Conservation (phyloP, 2,888 invertebrate genomes). For the Lymantria dispar region DNA sequence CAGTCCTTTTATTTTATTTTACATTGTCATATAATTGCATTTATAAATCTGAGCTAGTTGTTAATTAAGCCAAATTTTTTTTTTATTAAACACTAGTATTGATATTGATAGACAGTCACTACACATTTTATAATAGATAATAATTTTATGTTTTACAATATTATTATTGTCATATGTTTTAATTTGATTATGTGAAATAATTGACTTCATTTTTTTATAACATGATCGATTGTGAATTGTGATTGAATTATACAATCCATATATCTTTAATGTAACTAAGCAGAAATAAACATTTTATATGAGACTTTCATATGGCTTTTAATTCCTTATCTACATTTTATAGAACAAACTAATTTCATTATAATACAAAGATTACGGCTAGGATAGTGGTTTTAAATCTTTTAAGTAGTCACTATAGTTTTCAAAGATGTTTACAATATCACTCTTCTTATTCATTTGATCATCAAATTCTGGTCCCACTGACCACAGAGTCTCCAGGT, state of each 20-base stretch:
- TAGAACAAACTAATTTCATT: background rate
- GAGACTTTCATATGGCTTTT: slow-evolving; percentile 69
- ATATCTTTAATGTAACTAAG: slow-evolving; percentile 74
- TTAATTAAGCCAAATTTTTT: slow-evolving; percentile 75
- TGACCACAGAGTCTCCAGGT: slow-evolving; percentile 95
- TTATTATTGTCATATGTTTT: slow-evolving; percentile 33
- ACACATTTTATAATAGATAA: slow-evolving; percentile 27
- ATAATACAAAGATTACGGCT: slow-evolving; percentile 8
- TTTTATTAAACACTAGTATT: slow-evolving; percentile 63
- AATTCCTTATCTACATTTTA: slow-evolving; percentile 18
- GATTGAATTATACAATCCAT: slow-evolving; percentile 70
- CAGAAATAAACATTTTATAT: slow-evolving; percentile 81
- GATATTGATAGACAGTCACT: slow-evolving; percentile 43
- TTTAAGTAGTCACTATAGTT: slow-evolving; percentile 85
- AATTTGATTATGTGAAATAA: slow-evolving; percentile 49
- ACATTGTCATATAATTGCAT: slow-evolving; percentile 66
- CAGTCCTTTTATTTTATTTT: slow-evolving; percentile 59
- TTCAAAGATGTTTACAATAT: slow-evolving; percentile 84
- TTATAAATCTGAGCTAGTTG: slow-evolving; percentile 70
- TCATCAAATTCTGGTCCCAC: slow-evolving; percentile 92
- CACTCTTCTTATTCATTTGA: slow-evolving; percentile 84
- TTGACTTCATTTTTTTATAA: slow-evolving; percentile 23
- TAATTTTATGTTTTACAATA: slow-evolving; percentile 30
- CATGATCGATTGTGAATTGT: slow-evolving; percentile 45
- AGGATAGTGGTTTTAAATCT: slow-evolving; percentile 84